Percentiles rank a stretch among this genome's conserved stretches.
phyloP scores from a whole-genome alignment of 2,797 vertebrate species.

The Sorex maritimensis region DNA sequence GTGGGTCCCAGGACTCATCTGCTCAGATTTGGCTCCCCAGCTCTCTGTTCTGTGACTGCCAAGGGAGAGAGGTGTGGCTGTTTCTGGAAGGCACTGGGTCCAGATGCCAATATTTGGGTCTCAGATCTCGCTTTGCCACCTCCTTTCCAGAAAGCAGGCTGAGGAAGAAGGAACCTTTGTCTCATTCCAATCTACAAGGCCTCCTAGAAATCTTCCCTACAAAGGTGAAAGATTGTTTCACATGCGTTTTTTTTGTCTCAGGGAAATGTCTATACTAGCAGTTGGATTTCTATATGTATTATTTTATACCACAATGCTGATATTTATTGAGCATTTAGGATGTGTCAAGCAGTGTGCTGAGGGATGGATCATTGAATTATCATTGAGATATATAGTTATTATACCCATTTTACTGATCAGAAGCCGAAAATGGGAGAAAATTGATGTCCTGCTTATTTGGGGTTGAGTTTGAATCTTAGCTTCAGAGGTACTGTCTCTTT shows the following conservation, averaged over 20 bases:
- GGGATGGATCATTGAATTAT: not conserved
- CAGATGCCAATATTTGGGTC: constrained; percentile 54
- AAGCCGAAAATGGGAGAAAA: not conserved
- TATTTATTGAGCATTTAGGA: constrained; percentile 22
- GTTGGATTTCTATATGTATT: not conserved
- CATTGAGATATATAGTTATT: not conserved
- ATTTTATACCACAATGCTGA: not conserved
- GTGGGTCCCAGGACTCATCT: constrained; percentile 51
- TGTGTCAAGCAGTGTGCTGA: constrained; percentile 2
- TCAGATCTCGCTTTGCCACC: not conserved
- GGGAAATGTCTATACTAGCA: not conserved
- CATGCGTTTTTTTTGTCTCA: not conserved
- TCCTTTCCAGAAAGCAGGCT: not conserved
- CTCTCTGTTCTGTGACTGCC: constrained; percentile 35
- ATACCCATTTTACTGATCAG: constrained; percentile 15
- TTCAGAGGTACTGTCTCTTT: not conserved
- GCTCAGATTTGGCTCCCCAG: constrained; percentile 35
- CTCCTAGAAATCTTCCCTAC: not conserved
- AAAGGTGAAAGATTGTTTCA: not conserved
- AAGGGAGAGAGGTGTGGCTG: constrained; percentile 66
- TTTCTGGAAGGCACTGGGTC: constrained; percentile 5
- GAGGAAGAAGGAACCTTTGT: constrained; percentile 10
- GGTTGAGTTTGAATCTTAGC: not conserved
- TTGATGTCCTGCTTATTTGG: not conserved
- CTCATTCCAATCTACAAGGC: not conserved